Evolutionary conservation across 1,140 invertebrate species (phyloP), one percentile per base, ranked within the genome.

Genomic region (Bombus pyrosoma): DNA sequence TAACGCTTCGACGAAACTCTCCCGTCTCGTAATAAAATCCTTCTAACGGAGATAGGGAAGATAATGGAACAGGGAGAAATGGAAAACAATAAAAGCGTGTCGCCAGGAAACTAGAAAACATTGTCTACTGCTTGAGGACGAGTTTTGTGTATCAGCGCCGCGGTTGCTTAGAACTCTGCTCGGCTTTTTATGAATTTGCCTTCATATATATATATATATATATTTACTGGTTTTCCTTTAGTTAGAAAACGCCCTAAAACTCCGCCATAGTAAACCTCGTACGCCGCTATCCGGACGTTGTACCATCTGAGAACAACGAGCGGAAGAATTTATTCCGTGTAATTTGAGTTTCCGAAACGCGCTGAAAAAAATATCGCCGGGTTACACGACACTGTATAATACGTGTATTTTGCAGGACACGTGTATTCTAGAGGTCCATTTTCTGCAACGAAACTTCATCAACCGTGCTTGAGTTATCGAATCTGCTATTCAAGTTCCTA

Each of bases 321-420:
- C n/a, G 15, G 2, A 15, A 18, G 62, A 82, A 83, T 83, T 83
- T 83, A 83, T 83, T 75, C 72, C n/a, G 12, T 66, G 81, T 83
- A 83, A 83, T 83, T 83, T 32, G 39, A 75, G 81, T 83, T 82
- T 75, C 1, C 57, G 34, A 66, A 75, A 82, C 41, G 13, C 12
- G 59, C 3, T 66, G 32, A 34, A 41, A 74, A 73, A 82, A 75
- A 37, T 64, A 66, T 64, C 12, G 3, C 72, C 13, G 1, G n/a
- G 18, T 43, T 32, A 34, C 18, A 34, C 32, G 15, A 4, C 15
- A 15, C n/a, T 66, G 6, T 66, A 2, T 32, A 32, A 6, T n/a
- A 1, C 2, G n/a, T 18, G 2, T 66, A 34, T 66, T 18, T 62
- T 13, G 28, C 0, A n/a, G 12, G 12, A 4, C 15, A n/a, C 32